phyloP scores from a whole-genome alignment of 2,888 invertebrate genomes.

The Eupithecia vulgata region DNA sequence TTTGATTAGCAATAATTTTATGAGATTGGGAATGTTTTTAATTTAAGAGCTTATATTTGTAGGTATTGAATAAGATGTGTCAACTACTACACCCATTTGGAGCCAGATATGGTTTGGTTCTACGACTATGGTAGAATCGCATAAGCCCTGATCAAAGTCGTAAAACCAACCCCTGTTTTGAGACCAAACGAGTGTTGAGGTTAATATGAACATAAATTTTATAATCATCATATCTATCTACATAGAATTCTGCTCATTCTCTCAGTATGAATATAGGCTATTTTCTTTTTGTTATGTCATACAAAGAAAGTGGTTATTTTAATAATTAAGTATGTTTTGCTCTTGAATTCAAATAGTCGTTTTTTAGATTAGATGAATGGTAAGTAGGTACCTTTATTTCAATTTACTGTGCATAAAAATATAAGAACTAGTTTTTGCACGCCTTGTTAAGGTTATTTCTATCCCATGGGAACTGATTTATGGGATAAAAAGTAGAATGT shows the following conservation, averaged over 20 bases:
- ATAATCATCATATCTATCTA: background rate
- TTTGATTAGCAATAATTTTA: background rate
- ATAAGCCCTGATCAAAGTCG: no score
- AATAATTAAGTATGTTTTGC: background rate
- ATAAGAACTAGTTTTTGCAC: no score
- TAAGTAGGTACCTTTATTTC: background rate
- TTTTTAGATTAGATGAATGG: background rate
- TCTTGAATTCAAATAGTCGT: background rate
- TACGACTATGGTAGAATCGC: no score
- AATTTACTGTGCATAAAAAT: background rate
- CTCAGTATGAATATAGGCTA: background rate
- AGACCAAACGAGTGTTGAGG: no score
- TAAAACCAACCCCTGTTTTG: no score
- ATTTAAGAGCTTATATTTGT: slow-evolving; percentile 5
- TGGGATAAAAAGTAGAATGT: no score
- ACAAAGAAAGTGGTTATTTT: background rate
- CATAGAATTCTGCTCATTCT: background rate
- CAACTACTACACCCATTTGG: no score
- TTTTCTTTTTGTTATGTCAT: background rate
- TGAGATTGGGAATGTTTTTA: background rate
- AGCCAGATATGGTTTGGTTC: no score
- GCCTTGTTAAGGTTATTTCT: no score
- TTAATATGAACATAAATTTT: background rate
- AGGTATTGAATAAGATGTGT: background rate
- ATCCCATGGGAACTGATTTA: no score